A percentile compares a stretch with the other conserved stretches of the same genome.
phyloP scores from a whole-genome alignment of 2,888 invertebrate species.

The Spatulosminthurus flaviceps region DNA sequence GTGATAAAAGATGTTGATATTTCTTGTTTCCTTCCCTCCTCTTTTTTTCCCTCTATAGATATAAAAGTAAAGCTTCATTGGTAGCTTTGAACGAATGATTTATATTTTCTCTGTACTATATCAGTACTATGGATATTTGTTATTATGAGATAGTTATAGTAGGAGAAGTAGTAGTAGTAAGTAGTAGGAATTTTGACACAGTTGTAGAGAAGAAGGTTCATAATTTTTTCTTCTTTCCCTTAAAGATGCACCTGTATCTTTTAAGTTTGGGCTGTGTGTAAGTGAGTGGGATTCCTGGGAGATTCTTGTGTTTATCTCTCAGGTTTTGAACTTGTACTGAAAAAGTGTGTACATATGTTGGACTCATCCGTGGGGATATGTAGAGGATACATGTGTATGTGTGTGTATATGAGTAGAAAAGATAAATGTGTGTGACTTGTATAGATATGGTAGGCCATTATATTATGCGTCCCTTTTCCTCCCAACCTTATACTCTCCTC shows the following conservation, averaged over 20 bases:
- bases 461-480: too few species aligned
- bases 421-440: background rate
- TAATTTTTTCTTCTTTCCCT: background rate
- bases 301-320: background rate
- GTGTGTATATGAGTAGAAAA: too few species aligned
- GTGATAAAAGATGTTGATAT: constrained; percentile 18
- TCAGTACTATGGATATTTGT: too few species aligned
- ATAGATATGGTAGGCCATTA: too few species aligned
- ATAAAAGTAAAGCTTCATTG: background rate
- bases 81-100: too few species aligned
- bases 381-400: background rate
- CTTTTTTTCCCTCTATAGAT: background rate
- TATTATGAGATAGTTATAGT: too few species aligned
- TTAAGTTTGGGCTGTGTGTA: background rate
- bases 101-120: too few species aligned
- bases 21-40: constrained; percentile 18
- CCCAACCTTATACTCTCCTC: background rate
- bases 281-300: background rate
- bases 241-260: background rate
- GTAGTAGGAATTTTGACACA: background rate
- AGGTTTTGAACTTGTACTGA: too few species aligned
- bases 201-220: background rate
- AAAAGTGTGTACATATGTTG: too few species aligned
- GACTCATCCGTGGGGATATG: too few species aligned
- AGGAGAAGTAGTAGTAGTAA: too few species aligned